Conservation (phyloP, 2,113 vertebrate species). For the Ophthalmolycus amberensis region DNA sequence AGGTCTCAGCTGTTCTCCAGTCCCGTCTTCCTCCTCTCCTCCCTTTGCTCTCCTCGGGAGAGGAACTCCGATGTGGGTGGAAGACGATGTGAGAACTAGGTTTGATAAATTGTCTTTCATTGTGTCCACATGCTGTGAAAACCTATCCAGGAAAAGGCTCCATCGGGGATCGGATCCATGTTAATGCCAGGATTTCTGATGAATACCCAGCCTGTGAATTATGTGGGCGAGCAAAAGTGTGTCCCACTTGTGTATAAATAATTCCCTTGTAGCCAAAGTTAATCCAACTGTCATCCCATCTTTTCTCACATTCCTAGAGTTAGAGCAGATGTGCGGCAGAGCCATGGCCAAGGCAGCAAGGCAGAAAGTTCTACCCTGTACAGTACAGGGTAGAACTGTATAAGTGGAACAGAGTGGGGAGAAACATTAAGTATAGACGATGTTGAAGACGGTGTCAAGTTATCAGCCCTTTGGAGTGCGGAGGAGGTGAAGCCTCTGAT, state of each 20-base stretch:
- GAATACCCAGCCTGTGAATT: neutral
- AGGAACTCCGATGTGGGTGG: too few species aligned
- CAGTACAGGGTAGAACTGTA: too few species aligned
- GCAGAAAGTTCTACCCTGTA: neutral
- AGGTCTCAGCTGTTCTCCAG: too few species aligned
- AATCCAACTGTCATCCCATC: neutral
- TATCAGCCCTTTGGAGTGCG: neutral
- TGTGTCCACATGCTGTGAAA: too few species aligned
- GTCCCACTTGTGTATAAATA: neutral
- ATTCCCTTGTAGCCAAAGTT: neutral
- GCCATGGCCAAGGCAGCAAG: neutral
- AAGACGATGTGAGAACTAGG: too few species aligned
- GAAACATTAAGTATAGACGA: neutral
- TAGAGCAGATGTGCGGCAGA: neutral
- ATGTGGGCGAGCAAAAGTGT: neutral
- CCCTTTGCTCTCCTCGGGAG: too few species aligned
- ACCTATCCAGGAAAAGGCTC: too few species aligned
- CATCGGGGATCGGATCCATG: neutral
- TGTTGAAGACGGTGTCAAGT: neutral
- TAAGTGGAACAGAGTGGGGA: neutral
- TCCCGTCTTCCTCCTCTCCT: too few species aligned
- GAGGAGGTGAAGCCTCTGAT: neutral
- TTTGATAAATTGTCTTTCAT: too few species aligned
- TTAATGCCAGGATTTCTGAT: neutral
- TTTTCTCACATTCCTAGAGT: neutral